Evolutionary conservation across 2,888 invertebrate species (phyloP).

Genomic region (Temnothorax ravouxi): DNA sequence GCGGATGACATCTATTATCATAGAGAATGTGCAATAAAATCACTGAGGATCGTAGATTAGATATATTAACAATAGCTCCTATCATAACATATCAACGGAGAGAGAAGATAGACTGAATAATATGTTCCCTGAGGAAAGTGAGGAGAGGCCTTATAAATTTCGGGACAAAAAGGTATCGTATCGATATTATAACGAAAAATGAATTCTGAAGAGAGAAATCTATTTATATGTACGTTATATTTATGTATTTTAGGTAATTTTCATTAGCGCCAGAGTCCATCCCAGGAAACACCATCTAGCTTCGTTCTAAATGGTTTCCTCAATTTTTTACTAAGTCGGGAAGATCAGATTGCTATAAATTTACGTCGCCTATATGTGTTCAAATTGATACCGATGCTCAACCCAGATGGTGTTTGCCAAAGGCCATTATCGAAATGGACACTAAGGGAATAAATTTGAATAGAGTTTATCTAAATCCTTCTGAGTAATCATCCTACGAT

Average conservation of each 20-base stretch:
- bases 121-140: too few species aligned
- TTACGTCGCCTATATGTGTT: conserved; percentile 93
- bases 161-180: conserved; percentile 90
- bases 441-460: conserved; percentile 95
- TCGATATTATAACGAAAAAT: background rate
- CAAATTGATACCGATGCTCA: conserved; percentile 96
- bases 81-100: too few species aligned
- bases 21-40: too few species aligned
- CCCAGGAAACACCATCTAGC: conserved; percentile 97
- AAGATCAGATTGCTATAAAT: conserved; percentile 91
- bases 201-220: background rate
- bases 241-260: conserved; percentile 89
- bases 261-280: conserved; percentile 96
- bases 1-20: too few species aligned
- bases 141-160: too few species aligned
- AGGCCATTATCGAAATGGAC: conserved; percentile 95
- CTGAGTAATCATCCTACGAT: conserved; percentile 92
- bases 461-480: conserved; percentile 94
- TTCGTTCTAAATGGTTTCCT: conserved; percentile 96
- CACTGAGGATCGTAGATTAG: too few species aligned
- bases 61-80: too few species aligned
- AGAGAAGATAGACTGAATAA: too few species aligned
- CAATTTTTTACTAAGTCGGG: conserved; percentile 91
- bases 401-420: conserved; percentile 96
- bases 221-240: conserved; percentile 4